Conservation (phyloP, 2,113 vertebrate genomes). For the Myanophis thanlyinensis region DNA sequence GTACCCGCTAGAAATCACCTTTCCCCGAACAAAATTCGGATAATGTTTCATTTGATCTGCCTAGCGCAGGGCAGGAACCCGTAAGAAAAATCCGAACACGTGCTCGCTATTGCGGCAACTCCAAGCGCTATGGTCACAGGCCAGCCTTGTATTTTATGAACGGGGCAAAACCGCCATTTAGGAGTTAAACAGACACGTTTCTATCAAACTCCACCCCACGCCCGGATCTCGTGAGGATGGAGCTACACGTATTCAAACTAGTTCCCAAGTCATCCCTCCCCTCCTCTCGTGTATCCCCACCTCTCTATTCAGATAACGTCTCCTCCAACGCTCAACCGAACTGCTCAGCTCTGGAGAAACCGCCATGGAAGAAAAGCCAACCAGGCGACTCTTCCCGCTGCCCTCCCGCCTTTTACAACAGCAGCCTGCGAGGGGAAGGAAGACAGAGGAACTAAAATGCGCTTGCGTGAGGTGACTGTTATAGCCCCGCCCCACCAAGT, state of each 20-base stretch:
- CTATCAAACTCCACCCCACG: not conserved
- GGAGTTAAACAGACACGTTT: not conserved
- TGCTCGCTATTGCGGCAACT: not conserved
- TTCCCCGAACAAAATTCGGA: not conserved
- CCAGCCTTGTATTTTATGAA: not conserved
- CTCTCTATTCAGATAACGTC: not conserved
- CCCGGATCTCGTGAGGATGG: not conserved
- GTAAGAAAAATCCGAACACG: not conserved
- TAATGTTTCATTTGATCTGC: not conserved
- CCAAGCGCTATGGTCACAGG: not conserved
- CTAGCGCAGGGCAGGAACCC: not conserved
- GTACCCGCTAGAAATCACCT: not conserved
- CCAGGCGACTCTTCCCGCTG: accelerated
- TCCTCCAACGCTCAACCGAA: not conserved
- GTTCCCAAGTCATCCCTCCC: not conserved
- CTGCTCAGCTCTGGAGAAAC: accelerated
- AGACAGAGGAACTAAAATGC: not conserved
- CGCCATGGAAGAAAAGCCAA: not conserved
- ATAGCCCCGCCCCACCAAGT: not conserved
- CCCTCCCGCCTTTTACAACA: not conserved
- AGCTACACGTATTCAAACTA: not conserved
- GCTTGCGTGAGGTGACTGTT: not conserved
- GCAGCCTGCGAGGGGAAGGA: accelerated
- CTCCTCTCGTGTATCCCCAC: not conserved
- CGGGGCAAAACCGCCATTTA: not conserved